A percentile compares a stretch with the other conserved stretches of the same genome.
Evolutionary conservation across 2,888 invertebrate genomes (phyloP).

Genomic region (Lasioglossum calceatum): DNA sequence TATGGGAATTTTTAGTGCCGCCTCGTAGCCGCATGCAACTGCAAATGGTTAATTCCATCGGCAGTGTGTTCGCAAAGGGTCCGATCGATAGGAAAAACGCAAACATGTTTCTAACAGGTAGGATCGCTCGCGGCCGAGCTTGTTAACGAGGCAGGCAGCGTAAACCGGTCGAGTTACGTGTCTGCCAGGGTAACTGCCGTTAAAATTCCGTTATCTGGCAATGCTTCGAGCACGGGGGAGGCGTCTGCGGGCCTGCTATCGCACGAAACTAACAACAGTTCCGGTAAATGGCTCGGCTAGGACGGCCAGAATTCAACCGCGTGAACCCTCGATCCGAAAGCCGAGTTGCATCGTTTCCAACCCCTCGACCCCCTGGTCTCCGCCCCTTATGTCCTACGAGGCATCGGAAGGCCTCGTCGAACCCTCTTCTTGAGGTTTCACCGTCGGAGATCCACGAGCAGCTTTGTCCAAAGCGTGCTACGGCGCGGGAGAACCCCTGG

Average conservation of each 20-base stretch:
- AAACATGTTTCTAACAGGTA: constrained; percentile 6
- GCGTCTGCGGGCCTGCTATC: constrained; percentile 29
- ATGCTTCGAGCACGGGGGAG: constrained; percentile 16
- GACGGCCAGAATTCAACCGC: constrained; percentile 22
- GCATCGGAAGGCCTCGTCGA: neutral
- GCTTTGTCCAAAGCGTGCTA: neutral
- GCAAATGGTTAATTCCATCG: neutral
- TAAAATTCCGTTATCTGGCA: constrained; percentile 39
- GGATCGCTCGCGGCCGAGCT: constrained; percentile 8
- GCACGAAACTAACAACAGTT: constrained; percentile 26
- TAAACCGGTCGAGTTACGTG: constrained; percentile 36
- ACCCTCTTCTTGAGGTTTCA: neutral
- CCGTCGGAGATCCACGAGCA: constrained; percentile 15
- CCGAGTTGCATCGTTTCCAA: constrained; percentile 7
- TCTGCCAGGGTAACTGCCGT: constrained; percentile 4
- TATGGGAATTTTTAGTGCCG: neutral
- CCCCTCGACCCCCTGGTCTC: neutral
- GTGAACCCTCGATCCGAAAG: constrained; percentile 11
- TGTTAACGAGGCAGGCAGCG: constrained; percentile 34
- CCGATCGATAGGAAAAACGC: neutral
- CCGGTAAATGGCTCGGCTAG: constrained; percentile 22
- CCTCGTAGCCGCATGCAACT: neutral
- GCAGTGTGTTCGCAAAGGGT: neutral
- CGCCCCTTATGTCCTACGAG: neutral
- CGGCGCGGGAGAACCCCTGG: constrained; percentile 57